Percentiles rank a stretch among this genome's conserved stretches.
Conservation (phyloP, 2,888 invertebrate genomes). For the Eustalomyia histrio region DNA sequence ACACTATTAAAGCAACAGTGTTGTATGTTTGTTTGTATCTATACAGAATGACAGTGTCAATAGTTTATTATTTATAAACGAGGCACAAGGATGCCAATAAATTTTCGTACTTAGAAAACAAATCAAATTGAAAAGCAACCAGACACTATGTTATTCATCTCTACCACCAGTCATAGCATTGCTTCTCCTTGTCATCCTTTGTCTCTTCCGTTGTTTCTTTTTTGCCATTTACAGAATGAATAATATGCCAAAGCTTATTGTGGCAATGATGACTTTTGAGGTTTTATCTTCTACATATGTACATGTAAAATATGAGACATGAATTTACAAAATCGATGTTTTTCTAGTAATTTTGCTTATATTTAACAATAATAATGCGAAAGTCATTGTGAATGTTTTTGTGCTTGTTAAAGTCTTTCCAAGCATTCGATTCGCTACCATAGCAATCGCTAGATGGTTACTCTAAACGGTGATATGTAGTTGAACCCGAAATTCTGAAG, state of each 20-base stretch:
- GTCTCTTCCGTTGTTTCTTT: not conserved
- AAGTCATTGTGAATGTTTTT: no score
- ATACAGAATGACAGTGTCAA: slow-evolving; percentile 48
- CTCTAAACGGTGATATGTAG: no score
- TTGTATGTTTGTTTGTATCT: not conserved
- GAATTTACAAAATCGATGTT: slow-evolving; percentile 26
- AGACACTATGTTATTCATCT: slow-evolving; percentile 29
- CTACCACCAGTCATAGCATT: slow-evolving; percentile 24
- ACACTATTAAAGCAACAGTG: slow-evolving; percentile 6
- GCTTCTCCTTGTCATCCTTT: slow-evolving; percentile 14
- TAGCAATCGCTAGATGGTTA: no score
- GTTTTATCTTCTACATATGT: slow-evolving; percentile 40
- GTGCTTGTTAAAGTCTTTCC: no score
- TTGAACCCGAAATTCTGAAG: no score
- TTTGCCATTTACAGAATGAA: not conserved
- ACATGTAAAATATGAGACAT: slow-evolving; percentile 39
- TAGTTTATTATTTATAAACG: slow-evolving; percentile 58
- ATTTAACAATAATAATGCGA: no score
- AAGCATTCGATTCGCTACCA: no score
- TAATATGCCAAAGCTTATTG: slow-evolving; percentile 7
- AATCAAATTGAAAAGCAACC: slow-evolving; percentile 41
- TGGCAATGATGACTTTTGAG: slow-evolving; percentile 48
- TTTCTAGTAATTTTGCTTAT: no score
- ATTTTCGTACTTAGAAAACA: slow-evolving; percentile 17
- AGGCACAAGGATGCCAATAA: slow-evolving; percentile 30